phyloP scores from a whole-genome alignment of 2,797 vertebrate genomes.

The Gobio occitaniae region DNA sequence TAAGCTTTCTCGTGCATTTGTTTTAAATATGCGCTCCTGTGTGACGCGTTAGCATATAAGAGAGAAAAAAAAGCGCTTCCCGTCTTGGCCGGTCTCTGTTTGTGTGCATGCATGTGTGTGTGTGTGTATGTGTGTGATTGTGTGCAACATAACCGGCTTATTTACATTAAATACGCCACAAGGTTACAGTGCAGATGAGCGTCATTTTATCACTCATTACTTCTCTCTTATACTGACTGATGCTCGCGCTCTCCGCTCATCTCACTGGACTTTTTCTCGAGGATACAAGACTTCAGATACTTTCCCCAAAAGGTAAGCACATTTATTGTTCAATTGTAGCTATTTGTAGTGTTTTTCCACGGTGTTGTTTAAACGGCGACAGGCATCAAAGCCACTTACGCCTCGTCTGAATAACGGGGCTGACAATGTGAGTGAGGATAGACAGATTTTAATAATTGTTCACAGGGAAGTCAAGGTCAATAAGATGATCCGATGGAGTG shows the following conservation, averaged over 20 bases:
- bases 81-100: conserved; percentile 86
- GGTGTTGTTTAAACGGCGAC: conserved; percentile 69
- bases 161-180: conserved; percentile 99
- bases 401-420: conserved; percentile 77
- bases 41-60: conserved; percentile 88
- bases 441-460: conserved; percentile 86
- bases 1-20: conserved; percentile 83
- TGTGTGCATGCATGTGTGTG: conserved; percentile 27
- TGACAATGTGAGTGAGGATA: conserved; percentile 80
- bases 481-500: conserved; percentile 81
- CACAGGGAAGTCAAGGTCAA: conserved; percentile 93
- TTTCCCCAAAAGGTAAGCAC: conserved; percentile 90
- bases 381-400: conserved; percentile 81
- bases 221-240: conserved; percentile 91
- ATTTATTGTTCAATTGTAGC: conserved; percentile 66
- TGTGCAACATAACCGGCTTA: conserved; percentile 95
- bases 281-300: conserved; percentile 84
- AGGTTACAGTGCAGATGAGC: conserved; percentile 99
- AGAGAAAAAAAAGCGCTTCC: conserved; percentile 85
- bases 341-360: conserved; percentile 45
- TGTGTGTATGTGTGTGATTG: conserved; percentile 87
- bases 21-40: conserved; percentile 86
- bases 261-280: conserved; percentile 88
- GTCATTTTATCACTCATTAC: conserved; percentile 99
- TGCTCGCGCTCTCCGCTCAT: conserved; percentile 87